Evolutionary conservation across 2,888 invertebrate species (phyloP).

Genomic region (Nephrocerus scutellatus): DNA sequence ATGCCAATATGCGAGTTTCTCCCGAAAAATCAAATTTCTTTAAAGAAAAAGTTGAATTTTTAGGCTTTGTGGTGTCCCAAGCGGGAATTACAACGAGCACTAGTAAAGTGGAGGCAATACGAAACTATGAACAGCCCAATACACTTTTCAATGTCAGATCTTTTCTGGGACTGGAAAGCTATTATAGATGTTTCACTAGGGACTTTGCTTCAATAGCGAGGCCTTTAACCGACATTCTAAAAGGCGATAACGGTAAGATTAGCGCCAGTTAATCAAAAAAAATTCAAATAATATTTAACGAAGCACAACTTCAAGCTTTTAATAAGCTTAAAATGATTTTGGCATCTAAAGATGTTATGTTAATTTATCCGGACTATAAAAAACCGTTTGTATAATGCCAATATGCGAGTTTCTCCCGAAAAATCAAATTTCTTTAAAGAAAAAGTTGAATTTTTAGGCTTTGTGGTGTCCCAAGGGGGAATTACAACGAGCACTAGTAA

Average conservation of each 20-base stretch:
- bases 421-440: slow-evolving; percentile 26
- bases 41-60: slow-evolving; percentile 28
- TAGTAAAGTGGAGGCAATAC: slow-evolving; percentile 9
- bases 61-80: slow-evolving; percentile 31
- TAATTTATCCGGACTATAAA: slow-evolving; percentile 5
- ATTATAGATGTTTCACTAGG: too few relatives aligned
- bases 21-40: slow-evolving; percentile 25
- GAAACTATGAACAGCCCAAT: slow-evolving; percentile 7
- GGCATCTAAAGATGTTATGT: slow-evolving; percentile 3
- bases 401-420: slow-evolving; percentile 13
- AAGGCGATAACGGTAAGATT: too few relatives aligned
- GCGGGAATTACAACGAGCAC: slow-evolving; percentile 19
- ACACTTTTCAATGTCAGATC: slow-evolving; percentile 8
- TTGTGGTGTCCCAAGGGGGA: slow-evolving; percentile 25
- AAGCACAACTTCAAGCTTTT: too few relatives aligned
- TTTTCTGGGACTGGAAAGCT: too few relatives aligned
- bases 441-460: slow-evolving; percentile 33
- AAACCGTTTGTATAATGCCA: slow-evolving; percentile 6
- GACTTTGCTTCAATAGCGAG: too few relatives aligned
- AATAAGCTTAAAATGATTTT: too few relatives aligned
- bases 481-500: slow-evolving; percentile 12
- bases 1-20: slow-evolving; percentile 13
- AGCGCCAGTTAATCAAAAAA: too few relatives aligned
- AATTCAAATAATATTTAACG: too few relatives aligned
- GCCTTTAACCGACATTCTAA: too few relatives aligned